phyloP scores from a whole-genome alignment of 1,140 invertebrate species.

The Octopus sinensis region DNA sequence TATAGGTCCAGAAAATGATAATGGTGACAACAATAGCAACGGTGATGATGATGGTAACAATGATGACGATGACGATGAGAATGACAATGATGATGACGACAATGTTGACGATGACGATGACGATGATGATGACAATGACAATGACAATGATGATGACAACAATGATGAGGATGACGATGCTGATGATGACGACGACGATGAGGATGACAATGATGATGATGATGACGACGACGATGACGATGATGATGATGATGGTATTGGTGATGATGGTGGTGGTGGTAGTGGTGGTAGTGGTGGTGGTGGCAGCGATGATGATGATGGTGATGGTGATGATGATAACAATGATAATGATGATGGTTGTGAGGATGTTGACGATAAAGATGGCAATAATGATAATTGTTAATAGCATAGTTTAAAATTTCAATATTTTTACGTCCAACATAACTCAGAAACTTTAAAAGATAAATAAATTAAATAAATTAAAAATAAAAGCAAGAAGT shows the following conservation, averaged over 20 bases:
- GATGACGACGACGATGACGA: neutral
- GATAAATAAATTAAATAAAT: too few species aligned
- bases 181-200: neutral
- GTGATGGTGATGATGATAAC: neutral
- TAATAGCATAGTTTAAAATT: too few species aligned
- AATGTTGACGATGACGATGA: conserved; percentile 11
- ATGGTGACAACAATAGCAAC: neutral
- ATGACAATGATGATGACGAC: neutral
- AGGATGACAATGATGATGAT: neutral
- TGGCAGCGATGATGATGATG: neutral
- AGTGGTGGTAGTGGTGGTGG: neutral
- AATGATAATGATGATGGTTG: neutral
- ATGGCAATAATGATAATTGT: too few species aligned
- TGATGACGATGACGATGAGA: conserved; percentile 9
- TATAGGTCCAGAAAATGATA: too few species aligned
- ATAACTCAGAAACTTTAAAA: too few species aligned
- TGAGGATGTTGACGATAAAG: too few species aligned
- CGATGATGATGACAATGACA: conserved; percentile 4
- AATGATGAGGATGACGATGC: neutral
- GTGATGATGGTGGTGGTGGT: neutral
- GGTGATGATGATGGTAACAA: neutral
- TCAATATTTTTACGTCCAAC: too few species aligned
- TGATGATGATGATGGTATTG: too few species aligned
- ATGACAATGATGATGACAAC: neutral
- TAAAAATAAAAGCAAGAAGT: too few species aligned